Base-by-base conservation (phyloP, 2,113 vertebrate species). In the Campylorhamphus procurvoides region DNA sequence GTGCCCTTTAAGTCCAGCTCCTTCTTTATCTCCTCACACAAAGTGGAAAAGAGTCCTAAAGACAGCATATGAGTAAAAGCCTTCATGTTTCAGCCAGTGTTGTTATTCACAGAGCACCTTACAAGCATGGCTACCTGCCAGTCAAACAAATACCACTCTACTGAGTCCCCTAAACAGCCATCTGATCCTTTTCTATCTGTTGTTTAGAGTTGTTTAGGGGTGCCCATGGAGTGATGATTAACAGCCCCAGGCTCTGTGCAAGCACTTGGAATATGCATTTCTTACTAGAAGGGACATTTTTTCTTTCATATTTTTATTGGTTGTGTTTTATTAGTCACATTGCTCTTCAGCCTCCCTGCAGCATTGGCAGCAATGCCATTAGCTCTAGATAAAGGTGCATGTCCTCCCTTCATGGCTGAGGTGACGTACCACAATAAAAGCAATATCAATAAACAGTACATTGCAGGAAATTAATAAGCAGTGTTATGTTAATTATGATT, bases 291-390 rank as follows among this genome's bases (percentile, higher is more conserved):
- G 80, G 88, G 91, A 93, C 82, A 80, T 94, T 89, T 94, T 84
- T 95, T 90, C 94, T 90, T 96, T 96, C 96, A 66, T 77, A 96
- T 96, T 96, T 97, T 97, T 97, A 96, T 96, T 95, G 76, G 71
- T n/a, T 82, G 35, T 95, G 94, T 93, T 87, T 92, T 96, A 94
- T 96, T 90, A 94, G 93, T 74, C 88, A 67, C 76, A 77, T 95
- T 85, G 77, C 76, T 97, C 96, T 97, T 96, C 95, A 95, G 93
- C 86, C 91, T 97, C 95, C 97, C 63, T 67, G 87, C 92, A 90
- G 95, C 84, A 69, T 58, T 50, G 42, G 91, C 77, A 80, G 86
- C 91, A 81, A 46, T 50, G 64, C 80, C 94, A 83, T 91, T 90
- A 83, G 82, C 87, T 80, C 2, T 29, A 93, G 92, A 79, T 93